Percentiles rank a stretch among this genome's conserved stretches.
These are phyloP conservation scores for Gonioctena quinquepunctata DNA, from an alignment of 1,140 invertebrate genomes.

Conservation along the genomic window DNA sequence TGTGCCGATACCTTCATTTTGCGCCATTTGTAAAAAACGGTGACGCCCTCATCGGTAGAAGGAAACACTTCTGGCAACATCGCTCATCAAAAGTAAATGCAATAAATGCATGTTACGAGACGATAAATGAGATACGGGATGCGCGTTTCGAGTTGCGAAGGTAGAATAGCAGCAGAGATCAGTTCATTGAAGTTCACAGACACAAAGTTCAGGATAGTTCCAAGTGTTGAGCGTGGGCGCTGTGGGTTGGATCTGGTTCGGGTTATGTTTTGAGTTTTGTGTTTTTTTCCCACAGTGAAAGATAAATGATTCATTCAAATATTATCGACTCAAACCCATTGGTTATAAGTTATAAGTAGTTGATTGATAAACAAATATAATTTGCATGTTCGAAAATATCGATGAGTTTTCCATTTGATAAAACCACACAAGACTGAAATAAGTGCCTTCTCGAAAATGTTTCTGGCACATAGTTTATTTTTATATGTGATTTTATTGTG, in stretches of 20 bases:
- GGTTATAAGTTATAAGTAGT: background rate
- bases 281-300: background rate
- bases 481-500: conserved; percentile 2
- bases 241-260: background rate
- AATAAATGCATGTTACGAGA: no score
- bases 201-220: background rate
- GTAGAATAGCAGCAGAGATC: background rate
- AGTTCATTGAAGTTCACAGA: background rate
- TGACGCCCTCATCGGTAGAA: no score
- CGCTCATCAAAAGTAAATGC: no score
- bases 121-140: no score
- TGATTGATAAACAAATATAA: background rate
- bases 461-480: background rate
- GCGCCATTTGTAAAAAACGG: no score
- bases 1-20: no score
- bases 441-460: conserved; percentile 3
- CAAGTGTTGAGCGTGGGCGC: background rate
- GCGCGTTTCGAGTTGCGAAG: no score
- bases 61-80: no score
- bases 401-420: no score
- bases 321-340: background rate
- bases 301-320: background rate
- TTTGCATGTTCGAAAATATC: background rate
- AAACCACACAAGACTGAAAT: background rate
- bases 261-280: background rate